Conservation (phyloP, 2,113 vertebrate species). For the Catharus minimus region DNA sequence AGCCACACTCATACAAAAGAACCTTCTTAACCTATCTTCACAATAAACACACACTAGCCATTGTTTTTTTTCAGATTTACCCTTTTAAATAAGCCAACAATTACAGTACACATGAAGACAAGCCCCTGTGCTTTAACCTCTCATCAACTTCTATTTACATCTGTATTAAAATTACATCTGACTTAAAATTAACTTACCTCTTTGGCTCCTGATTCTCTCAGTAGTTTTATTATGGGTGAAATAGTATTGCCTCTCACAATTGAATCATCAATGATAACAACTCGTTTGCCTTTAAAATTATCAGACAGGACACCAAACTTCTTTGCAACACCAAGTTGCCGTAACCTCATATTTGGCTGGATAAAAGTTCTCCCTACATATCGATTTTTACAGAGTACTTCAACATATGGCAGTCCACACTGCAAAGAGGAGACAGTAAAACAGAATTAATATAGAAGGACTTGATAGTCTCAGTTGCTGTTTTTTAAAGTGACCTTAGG, state of each 20-base stretch:
- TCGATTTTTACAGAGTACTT: conserved; percentile 97
- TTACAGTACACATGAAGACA: not conserved
- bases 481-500: not conserved
- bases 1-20: not conserved
- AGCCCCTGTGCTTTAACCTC: not conserved
- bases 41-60: not conserved
- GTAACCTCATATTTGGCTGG: conserved; percentile 95
- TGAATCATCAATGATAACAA: conserved; percentile 95
- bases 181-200: conserved; percentile 79
- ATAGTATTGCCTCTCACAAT: conserved; percentile 98
- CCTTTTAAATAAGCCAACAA: not conserved
- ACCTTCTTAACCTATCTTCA: not conserved
- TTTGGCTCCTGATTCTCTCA: conserved; percentile 94
- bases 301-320: conserved; percentile 96
- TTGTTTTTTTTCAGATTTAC: not conserved
- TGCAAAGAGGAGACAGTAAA: conserved; percentile 50
- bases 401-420: conserved; percentile 91
- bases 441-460: not conserved
- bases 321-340: conserved; percentile 96
- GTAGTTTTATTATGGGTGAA: conserved; percentile 95
- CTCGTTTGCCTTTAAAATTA: conserved; percentile 94
- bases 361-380: conserved; percentile 97
- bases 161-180: not conserved
- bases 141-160: not conserved
- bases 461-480: not conserved